Percentiles rank a stretch among this genome's conserved stretches.
phyloP scores from a whole-genome alignment of 2,113 vertebrate genomes.

The Mastomys coucha region DNA sequence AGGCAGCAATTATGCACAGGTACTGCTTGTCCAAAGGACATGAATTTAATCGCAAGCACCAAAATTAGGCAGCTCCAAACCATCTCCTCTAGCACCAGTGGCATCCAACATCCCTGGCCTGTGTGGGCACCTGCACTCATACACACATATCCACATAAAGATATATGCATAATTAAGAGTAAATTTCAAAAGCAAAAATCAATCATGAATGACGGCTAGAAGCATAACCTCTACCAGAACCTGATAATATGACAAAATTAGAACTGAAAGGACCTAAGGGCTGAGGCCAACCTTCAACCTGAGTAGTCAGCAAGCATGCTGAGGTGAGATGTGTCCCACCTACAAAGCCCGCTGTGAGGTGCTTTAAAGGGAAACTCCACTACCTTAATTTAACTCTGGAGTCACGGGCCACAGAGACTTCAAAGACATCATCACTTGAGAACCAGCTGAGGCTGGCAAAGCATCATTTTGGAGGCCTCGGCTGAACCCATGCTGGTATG shows the following conservation, averaged over 20 bases:
- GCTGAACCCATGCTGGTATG: constrained; percentile 53
- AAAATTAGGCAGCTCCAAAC: neutral
- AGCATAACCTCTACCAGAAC: neutral
- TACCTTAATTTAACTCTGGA: constrained; percentile 75
- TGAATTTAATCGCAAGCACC: neutral
- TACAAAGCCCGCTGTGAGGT: constrained; percentile 69
- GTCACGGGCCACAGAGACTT: constrained; percentile 71
- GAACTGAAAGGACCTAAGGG: constrained; percentile 42
- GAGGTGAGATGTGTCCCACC: constrained; percentile 58
- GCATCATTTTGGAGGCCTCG: constrained; percentile 69
- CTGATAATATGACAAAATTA: constrained; percentile 25
- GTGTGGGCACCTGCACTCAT: neutral
- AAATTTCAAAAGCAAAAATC: neutral
- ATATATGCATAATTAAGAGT: neutral
- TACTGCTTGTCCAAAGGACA: neutral
- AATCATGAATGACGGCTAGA: constrained; percentile 28
- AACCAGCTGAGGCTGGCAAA: constrained; percentile 69
- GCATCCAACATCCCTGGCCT: neutral
- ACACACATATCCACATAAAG: neutral
- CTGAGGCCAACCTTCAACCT: constrained; percentile 49
- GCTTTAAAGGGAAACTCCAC: constrained; percentile 70
- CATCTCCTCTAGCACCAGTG: neutral
- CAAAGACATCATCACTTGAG: constrained; percentile 72
- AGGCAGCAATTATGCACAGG: neutral
- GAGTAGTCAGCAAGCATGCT: constrained; percentile 50